Conservation (phyloP, 2,797 vertebrate genomes). For the Pygocentrus nattereri region DNA sequence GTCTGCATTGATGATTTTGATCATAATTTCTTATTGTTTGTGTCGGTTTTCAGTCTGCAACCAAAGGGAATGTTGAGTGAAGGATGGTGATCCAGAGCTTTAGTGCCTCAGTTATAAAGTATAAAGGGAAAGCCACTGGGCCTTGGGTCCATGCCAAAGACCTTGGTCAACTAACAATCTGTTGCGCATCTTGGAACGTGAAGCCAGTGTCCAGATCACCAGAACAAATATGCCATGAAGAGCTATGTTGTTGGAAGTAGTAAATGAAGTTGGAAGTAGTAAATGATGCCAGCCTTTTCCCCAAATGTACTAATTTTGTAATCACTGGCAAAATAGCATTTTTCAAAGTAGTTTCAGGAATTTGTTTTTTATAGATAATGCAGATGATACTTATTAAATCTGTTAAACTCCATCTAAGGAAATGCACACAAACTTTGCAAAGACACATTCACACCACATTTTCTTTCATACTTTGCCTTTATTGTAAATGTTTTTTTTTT, state of each 20-base stretch:
- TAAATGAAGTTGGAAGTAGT: no score
- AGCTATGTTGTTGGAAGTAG: no score
- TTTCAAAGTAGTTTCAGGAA: no score
- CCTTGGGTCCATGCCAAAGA: no score
- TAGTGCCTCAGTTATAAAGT: neutral
- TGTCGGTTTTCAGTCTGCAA: neutral
- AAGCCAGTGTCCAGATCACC: neutral
- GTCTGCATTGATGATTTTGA: neutral
- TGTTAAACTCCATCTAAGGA: neutral
- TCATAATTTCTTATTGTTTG: neutral
- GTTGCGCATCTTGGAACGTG: neutral
- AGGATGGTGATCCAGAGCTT: neutral
- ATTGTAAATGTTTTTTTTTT: constrained; percentile 46
- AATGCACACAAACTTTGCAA: neutral
- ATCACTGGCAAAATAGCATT: no score
- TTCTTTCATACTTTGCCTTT: constrained; percentile 50
- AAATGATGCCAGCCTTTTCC: no score
- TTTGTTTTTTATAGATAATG: no score
- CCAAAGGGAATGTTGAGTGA: neutral
- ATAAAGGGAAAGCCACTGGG: no score
- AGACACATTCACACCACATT: neutral
- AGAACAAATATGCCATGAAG: neutral
- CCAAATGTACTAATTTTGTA: no score
- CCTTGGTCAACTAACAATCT: neutral
- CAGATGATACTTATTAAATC: no score